Evolutionary conservation across 2,113 vertebrate genomes (phyloP).

Genomic region (Indicator maculatus): DNA sequence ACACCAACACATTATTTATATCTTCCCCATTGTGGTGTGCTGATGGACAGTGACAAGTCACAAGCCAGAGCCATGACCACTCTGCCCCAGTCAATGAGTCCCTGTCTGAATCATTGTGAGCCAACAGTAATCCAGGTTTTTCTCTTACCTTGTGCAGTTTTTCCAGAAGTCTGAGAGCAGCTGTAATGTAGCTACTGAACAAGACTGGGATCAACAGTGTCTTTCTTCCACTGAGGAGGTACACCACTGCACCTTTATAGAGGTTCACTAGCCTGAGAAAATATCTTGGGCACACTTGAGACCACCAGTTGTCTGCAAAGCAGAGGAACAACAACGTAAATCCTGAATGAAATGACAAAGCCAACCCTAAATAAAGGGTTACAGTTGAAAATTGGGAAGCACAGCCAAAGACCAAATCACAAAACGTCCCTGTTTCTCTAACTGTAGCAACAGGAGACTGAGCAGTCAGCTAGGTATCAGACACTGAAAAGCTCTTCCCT

Average conservation of each 20-base stretch:
- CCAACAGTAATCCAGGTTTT: neutral
- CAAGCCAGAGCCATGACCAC: neutral
- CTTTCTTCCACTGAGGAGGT: conserved; percentile 90
- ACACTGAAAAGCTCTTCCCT: neutral
- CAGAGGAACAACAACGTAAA: neutral
- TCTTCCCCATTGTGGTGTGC: neutral
- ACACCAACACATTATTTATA: neutral
- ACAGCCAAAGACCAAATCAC: neutral
- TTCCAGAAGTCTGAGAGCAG: conserved; percentile 89
- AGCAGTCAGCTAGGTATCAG: neutral
- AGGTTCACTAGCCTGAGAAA: conserved; percentile 93
- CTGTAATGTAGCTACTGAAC: conserved; percentile 90
- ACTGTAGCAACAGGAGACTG: neutral
- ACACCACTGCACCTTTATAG: conserved; percentile 94
- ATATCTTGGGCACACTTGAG: conserved; percentile 85
- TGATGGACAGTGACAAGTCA: neutral
- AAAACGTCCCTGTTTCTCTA: neutral
- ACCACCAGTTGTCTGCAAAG: conserved; percentile 97
- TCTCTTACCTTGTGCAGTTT: conserved; percentile 91
- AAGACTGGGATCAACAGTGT: conserved; percentile 87
- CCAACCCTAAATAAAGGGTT: neutral
- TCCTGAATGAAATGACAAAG: neutral
- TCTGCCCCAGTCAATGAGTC: neutral
- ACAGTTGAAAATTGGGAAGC: neutral
- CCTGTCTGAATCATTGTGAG: neutral